Conservation (phyloP, 2,797 vertebrate species). For the Chaunax sp. region DNA sequence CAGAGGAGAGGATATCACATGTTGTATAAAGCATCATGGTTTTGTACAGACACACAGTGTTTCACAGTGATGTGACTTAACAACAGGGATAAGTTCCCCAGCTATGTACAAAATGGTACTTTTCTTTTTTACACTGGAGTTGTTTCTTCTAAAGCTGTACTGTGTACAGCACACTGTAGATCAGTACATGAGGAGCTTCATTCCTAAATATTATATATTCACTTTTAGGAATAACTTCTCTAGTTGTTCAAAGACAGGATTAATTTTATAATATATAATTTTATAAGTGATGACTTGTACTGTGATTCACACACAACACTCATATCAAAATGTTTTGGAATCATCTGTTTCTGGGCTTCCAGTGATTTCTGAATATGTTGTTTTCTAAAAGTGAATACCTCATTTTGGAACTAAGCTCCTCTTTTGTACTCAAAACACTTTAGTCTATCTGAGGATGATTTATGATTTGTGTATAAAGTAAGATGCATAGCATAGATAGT, state of each 20-base stretch:
- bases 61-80: no score
- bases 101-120: slow-evolving; percentile 34
- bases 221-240: slow-evolving; percentile 1
- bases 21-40: background rate
- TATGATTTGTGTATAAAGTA: slow-evolving; percentile 16
- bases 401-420: slow-evolving; percentile 27
- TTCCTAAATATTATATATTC: slow-evolving; percentile 7
- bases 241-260: background rate
- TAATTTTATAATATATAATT: background rate
- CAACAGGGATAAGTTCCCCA: background rate
- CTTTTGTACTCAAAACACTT: background rate
- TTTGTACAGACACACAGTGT: slow-evolving; percentile 4
- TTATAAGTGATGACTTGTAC: background rate
- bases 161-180: slow-evolving; percentile 28
- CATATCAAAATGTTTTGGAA: no score
- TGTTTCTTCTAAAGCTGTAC: slow-evolving; percentile 37
- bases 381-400: background rate
- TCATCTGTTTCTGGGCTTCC: no score
- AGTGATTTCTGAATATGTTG: background rate
- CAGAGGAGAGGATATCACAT: background rate
- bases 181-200: slow-evolving; percentile 11
- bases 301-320: background rate
- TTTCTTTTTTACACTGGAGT: slow-evolving; percentile 56
- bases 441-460: background rate
- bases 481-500: slow-evolving; percentile 13